phyloP scores from a whole-genome alignment of 2,113 vertebrate genomes.

The Ciconia stormi region DNA sequence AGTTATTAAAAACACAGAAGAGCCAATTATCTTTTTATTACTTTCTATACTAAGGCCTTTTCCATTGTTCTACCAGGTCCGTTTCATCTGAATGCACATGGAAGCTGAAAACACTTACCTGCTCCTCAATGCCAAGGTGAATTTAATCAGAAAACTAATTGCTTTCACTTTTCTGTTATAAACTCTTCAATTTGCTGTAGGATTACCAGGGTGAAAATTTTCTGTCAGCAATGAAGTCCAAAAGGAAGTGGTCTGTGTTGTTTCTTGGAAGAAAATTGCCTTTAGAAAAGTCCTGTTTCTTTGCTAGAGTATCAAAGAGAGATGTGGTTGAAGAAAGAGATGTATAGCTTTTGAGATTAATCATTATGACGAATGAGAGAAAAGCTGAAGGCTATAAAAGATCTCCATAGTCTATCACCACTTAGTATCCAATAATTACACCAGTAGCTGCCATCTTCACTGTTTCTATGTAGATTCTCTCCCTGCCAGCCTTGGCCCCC shows the following conservation, averaged over 20 bases:
- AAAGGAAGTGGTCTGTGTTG: constrained; percentile 28
- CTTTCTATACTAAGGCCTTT: background rate
- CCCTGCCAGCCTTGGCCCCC: background rate
- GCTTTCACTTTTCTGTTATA: constrained; percentile 47
- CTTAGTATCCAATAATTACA: background rate
- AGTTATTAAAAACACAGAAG: background rate
- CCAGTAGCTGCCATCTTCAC: background rate
- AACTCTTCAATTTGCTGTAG: constrained; percentile 28
- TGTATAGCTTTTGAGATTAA: background rate
- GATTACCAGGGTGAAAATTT: constrained; percentile 11
- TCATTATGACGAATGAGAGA: background rate
- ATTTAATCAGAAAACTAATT: constrained; percentile 62
- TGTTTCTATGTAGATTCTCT: background rate
- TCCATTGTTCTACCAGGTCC: background rate
- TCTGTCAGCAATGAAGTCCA: constrained; percentile 20
- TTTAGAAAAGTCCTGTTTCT: constrained; percentile 33
- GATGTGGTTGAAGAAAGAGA: background rate
- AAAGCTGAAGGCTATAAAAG: background rate
- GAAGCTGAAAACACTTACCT: constrained; percentile 32
- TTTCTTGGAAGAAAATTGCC: constrained; percentile 31
- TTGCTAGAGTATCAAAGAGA: background rate
- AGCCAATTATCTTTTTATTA: constrained; percentile 4
- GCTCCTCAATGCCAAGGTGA: constrained; percentile 13
- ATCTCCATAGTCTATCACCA: background rate
- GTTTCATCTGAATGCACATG: constrained; percentile 10